These are phyloP conservation scores for Diuraphis noxia DNA, from an alignment of 1,140 invertebrate species.

Conservation along the genomic window DNA sequence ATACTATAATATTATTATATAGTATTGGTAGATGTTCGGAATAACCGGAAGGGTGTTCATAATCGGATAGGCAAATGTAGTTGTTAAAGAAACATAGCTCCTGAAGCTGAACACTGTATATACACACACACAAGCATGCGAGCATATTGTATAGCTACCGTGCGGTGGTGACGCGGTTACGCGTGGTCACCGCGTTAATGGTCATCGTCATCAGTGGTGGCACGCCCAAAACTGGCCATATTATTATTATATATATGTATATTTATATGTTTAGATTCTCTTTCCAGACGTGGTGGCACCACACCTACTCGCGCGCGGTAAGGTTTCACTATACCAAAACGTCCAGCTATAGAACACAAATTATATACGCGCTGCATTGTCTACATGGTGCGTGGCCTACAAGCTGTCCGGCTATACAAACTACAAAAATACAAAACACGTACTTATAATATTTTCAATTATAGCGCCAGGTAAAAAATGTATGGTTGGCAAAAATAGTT, in stretches of 20 bases:
- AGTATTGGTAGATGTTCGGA: neutral
- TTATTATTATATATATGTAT: neutral
- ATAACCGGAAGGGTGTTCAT: neutral
- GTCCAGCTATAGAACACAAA: neutral
- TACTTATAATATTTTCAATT: neutral
- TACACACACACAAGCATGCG: neutral
- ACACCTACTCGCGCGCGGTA: neutral
- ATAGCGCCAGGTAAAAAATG: neutral
- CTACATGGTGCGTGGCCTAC: neutral
- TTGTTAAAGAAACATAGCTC: neutral
- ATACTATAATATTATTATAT: no score
- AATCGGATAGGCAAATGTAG: neutral
- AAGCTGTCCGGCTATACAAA: neutral
- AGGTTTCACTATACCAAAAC: neutral
- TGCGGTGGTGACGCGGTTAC: neutral
- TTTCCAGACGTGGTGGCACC: neutral
- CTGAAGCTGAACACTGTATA: neutral
- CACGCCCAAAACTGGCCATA: neutral
- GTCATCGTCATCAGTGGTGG: neutral
- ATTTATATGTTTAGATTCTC: neutral
- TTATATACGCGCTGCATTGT: neutral
- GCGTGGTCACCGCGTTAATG: neutral
- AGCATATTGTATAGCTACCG: neutral
- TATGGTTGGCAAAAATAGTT: neutral
- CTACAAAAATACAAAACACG: neutral